phyloP scores from a whole-genome alignment of 2,797 vertebrate genomes.

The Diglossa cyanea region DNA sequence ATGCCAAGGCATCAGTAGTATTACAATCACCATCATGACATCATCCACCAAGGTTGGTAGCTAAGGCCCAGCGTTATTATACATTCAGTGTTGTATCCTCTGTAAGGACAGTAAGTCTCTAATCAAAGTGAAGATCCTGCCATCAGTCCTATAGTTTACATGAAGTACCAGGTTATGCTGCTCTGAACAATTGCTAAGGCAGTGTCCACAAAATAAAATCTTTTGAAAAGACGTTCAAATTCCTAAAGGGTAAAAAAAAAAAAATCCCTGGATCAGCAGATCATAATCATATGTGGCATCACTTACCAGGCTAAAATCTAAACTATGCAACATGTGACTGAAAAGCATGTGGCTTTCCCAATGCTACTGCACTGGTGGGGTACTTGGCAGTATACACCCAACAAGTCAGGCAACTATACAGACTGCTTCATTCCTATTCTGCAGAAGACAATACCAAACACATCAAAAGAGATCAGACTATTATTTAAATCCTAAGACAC shows the following conservation, averaged over 20 bases:
- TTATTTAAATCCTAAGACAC: constrained; percentile 14
- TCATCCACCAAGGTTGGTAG: not conserved
- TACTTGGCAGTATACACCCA: not conserved
- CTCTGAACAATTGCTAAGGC: not conserved
- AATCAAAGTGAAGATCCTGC: not conserved
- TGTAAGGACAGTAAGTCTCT: not conserved
- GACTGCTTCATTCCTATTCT: not conserved
- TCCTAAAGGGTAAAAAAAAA: not conserved
- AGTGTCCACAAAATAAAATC: not conserved
- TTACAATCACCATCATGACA: not conserved
- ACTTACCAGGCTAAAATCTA: not conserved
- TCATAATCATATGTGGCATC: not conserved
- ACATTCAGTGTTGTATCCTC: not conserved
- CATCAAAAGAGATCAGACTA: constrained; percentile 40
- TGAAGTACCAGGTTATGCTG: not conserved
- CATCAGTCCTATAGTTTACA: not conserved
- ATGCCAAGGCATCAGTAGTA: not conserved
- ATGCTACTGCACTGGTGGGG: not conserved
- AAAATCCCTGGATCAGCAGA: not conserved
- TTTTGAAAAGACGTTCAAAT: not conserved
- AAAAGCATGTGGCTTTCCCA: constrained; percentile 10
- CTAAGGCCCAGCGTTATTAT: not conserved
- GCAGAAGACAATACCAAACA: not conserved
- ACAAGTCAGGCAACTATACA: not conserved
- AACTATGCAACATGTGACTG: constrained; percentile 15